These are phyloP conservation scores for Drosophila testacea DNA, from an alignment of 2,888 invertebrate genomes.

Conservation along the genomic window DNA sequence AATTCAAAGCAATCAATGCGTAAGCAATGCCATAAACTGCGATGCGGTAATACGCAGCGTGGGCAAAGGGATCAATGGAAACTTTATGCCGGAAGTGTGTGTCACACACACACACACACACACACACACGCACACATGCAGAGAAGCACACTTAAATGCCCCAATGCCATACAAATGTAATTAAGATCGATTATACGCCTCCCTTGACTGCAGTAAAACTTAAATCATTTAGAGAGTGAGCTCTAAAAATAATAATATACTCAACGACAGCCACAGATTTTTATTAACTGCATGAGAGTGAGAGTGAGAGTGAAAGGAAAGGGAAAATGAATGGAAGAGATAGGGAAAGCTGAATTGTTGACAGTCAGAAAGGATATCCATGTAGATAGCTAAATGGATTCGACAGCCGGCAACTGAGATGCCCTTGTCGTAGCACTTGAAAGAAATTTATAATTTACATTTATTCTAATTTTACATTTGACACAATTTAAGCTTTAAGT, in stretches of 20 bases:
- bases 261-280: constrained; percentile 27
- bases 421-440: not conserved
- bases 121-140: not conserved
- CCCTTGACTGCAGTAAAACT: constrained; percentile 30
- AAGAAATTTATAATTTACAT: constrained; percentile 3
- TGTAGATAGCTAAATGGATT: not conserved
- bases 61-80: constrained; percentile 9
- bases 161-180: constrained; percentile 43
- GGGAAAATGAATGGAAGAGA: not conserved
- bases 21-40: constrained; percentile 31
- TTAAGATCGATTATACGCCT: constrained; percentile 65
- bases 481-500: no score
- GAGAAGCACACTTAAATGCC: not conserved
- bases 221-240: constrained; percentile 49
- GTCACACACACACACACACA: constrained; percentile 1
- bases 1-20: constrained; percentile 68
- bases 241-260: constrained; percentile 53
- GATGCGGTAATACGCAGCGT: constrained; percentile 10
- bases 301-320: not conserved
- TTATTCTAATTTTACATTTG: not conserved
- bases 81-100: constrained; percentile 33
- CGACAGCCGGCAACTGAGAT: not conserved
- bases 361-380: not conserved
- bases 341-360: not conserved
- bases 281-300: constrained; percentile 33